Evolutionary conservation across 2,797 vertebrate species (phyloP).

Genomic region (Halcyon leucocephala): DNA sequence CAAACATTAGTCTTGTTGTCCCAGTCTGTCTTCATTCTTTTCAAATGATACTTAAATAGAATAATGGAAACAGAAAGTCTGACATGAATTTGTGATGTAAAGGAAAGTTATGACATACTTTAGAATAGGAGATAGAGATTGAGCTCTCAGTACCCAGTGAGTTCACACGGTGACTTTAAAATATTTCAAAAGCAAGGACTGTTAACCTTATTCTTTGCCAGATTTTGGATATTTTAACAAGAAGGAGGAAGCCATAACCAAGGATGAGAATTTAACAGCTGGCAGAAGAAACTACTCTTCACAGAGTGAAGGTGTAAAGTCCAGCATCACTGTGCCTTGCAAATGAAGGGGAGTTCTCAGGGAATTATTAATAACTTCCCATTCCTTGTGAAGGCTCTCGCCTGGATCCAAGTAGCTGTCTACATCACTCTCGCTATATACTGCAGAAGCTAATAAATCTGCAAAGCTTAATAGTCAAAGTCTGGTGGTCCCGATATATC

Average conservation of each 20-base stretch:
- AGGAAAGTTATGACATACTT: slow-evolving; percentile 23
- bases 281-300: neutral
- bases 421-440: neutral
- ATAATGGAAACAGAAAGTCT: slow-evolving; percentile 56
- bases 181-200: neutral
- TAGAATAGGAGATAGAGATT: neutral
- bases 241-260: neutral
- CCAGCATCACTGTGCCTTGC: neutral
- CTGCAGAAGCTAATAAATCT: neutral
- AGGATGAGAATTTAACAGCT: neutral
- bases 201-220: neutral
- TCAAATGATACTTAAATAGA: neutral
- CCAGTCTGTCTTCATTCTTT: neutral
- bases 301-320: neutral
- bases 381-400: neutral
- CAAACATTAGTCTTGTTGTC: neutral
- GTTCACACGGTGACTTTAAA: neutral
- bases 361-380: neutral
- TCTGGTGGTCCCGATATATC: neutral
- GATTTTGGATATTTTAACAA: neutral
- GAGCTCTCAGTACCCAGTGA: neutral
- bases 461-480: neutral
- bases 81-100: slow-evolving; percentile 49
- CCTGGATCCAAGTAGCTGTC: neutral
- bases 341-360: neutral